Evolutionary conservation across 1,140 invertebrate species (phyloP).

Genomic region (Camponotus pennsylvanicus): DNA sequence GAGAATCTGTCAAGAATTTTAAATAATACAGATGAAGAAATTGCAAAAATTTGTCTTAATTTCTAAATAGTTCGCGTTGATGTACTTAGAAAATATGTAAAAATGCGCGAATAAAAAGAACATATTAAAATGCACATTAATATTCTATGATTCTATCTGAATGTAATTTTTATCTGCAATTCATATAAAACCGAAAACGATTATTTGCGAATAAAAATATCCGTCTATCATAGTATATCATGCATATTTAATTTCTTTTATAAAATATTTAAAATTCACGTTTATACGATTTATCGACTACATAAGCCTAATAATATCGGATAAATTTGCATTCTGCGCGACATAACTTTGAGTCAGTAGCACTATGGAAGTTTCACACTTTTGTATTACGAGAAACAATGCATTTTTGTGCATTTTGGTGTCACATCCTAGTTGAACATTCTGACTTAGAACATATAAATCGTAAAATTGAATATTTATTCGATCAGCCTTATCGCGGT

Average conservation of each 20-base stretch:
- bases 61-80: conserved; percentile 18
- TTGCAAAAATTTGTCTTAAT: conserved; percentile 26
- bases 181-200: conserved; percentile 11
- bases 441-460: conserved; percentile 1
- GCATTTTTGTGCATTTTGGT: background rate
- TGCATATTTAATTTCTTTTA: background rate
- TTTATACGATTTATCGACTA: background rate
- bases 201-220: background rate
- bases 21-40: conserved; percentile 20
- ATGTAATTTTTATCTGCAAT: conserved; percentile 16
- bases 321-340: background rate
- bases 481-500: conserved; percentile 46
- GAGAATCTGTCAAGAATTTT: conserved; percentile 14
- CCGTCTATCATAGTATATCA: background rate
- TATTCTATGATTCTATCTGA: background rate
- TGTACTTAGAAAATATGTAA: background rate
- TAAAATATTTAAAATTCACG: conserved; percentile 16
- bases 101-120: background rate
- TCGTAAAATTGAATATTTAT: conserved; percentile 46
- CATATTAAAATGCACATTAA: conserved; percentile 5
- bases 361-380: conserved; percentile 42
- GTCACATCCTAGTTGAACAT: background rate
- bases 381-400: conserved; percentile 7
- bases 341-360: background rate
- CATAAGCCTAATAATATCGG: background rate